Percentiles rank a stretch among this genome's conserved stretches.
These are phyloP conservation scores for Helicoverpa assulta DNA, from an alignment of 2,888 invertebrate genomes.

Conservation along the genomic window DNA sequence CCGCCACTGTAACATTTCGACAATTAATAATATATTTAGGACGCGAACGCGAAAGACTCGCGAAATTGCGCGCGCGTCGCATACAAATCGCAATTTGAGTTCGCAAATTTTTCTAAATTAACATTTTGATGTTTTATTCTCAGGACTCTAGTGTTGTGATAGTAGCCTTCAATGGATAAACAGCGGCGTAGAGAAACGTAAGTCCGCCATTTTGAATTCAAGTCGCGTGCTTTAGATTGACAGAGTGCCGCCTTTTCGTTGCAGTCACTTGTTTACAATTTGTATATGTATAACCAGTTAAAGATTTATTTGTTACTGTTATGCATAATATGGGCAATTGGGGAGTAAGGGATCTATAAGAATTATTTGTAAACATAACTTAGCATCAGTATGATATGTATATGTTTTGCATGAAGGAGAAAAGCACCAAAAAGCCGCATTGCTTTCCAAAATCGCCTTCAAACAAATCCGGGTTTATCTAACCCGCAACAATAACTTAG, in stretches of 20 bases:
- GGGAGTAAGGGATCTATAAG: too few relatives aligned
- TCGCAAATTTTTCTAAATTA: conserved; percentile 58
- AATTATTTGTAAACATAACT: too few relatives aligned
- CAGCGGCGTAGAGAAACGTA: conserved; percentile 20
- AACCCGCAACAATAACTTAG: conserved; percentile 4
- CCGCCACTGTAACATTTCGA: conserved; percentile 62
- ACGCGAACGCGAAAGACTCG: conserved; percentile 68
- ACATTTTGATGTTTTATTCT: conserved; percentile 45
- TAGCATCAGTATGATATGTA: too few relatives aligned
- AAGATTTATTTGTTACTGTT: neutral
- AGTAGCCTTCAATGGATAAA: conserved; percentile 26
- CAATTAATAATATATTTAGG: conserved; percentile 72
- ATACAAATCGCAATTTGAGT: conserved; percentile 53
- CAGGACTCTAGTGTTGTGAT: conserved; percentile 32
- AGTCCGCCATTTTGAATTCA: conserved; percentile 25
- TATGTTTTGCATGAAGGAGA: too few relatives aligned
- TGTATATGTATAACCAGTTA: neutral
- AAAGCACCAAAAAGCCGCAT: neutral
- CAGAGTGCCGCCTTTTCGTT: conserved; percentile 24
- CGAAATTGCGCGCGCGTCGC: conserved; percentile 61
- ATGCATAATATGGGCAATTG: too few relatives aligned
- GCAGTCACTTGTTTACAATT: conserved; percentile 1
- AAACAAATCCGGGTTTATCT: conserved; percentile 21
- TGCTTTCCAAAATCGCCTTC: neutral
- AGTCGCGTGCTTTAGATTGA: conserved; percentile 18